phyloP scores from a whole-genome alignment of 2,888 invertebrate genomes.

The Dendrolimus houi region DNA sequence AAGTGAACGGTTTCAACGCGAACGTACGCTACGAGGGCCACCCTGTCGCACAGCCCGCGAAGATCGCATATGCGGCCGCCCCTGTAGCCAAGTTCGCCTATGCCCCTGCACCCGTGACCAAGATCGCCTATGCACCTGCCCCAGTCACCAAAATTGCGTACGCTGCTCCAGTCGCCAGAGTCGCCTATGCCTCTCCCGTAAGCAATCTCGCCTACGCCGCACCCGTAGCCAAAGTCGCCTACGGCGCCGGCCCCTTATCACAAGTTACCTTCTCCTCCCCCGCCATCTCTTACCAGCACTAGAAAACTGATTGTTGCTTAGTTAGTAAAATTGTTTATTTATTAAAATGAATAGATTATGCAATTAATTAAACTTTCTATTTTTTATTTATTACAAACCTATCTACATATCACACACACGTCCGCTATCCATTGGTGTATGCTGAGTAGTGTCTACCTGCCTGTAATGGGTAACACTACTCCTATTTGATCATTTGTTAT shows the following conservation, averaged over 20 bases:
- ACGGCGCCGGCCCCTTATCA: conserved; percentile 29
- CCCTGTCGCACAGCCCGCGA: conserved; percentile 27
- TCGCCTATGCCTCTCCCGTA: conserved; percentile 19
- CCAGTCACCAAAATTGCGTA: conserved; percentile 9
- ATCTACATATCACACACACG: no score
- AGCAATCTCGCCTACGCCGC: conserved; percentile 17
- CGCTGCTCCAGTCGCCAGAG: conserved; percentile 10
- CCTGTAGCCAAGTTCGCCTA: conserved; percentile 29
- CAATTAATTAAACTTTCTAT: no score
- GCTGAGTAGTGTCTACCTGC: no score
- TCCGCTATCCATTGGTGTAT: no score
- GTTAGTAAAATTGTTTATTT: conserved; percentile 12
- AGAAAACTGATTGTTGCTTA: conserved; percentile 13
- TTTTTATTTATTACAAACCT: no score
- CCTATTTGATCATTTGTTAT: no score
- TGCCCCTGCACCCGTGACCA: conserved; percentile 25
- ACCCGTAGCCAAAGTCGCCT: conserved; percentile 19
- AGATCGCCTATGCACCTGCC: conserved; percentile 23
- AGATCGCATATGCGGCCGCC: conserved; percentile 25
- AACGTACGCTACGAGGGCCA: conserved; percentile 60
- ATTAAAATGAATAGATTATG: not conserved
- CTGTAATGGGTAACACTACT: no score
- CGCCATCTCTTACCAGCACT: conserved; percentile 56
- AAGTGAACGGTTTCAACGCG: conserved; percentile 62
- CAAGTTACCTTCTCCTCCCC: conserved; percentile 56